Conservation (phyloP, 2,113 vertebrate genomes). For the Hippocampus zosterae region DNA sequence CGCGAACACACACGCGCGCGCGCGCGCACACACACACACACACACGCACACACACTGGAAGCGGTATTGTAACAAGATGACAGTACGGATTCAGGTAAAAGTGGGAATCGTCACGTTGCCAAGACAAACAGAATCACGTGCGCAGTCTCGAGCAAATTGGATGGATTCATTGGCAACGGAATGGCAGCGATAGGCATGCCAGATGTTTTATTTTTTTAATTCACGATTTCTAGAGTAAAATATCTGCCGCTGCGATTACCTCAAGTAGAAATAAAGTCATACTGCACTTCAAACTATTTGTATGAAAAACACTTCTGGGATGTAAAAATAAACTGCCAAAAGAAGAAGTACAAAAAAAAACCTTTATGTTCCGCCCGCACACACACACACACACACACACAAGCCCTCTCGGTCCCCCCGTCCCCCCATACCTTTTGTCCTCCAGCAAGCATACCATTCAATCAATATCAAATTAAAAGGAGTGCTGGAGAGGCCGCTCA, state of each 20-base stretch:
- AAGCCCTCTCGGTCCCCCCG: not conserved
- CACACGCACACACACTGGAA: not conserved
- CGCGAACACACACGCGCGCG: too few relatives aligned
- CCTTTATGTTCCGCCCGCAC: too few relatives aligned
- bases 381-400: too few relatives aligned
- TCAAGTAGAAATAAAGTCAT: not conserved
- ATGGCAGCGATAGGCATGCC: not conserved
- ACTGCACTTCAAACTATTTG: not conserved
- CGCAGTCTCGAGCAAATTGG: not conserved
- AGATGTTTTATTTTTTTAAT: not conserved
- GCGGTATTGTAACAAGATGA: not conserved
- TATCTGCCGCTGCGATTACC: too few relatives aligned
- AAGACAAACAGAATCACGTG: not conserved
- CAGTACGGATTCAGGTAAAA: not conserved
- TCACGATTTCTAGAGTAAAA: too few relatives aligned
- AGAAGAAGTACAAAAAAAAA: too few relatives aligned
- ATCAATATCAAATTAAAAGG: conserved; percentile 50
- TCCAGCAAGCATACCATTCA: conserved; percentile 12
- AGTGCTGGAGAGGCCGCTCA: not conserved
- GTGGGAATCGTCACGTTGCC: not conserved
- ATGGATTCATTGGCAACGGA: conserved; percentile 1
- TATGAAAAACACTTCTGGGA: not conserved
- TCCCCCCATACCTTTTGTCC: conserved; percentile 14
- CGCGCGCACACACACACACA: too few relatives aligned
- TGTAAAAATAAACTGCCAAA: not conserved